A percentile compares a stretch with the other conserved stretches of the same genome.
Evolutionary conservation across 1,140 invertebrate genomes (phyloP).

Genomic region (Mercenaria mercenaria): DNA sequence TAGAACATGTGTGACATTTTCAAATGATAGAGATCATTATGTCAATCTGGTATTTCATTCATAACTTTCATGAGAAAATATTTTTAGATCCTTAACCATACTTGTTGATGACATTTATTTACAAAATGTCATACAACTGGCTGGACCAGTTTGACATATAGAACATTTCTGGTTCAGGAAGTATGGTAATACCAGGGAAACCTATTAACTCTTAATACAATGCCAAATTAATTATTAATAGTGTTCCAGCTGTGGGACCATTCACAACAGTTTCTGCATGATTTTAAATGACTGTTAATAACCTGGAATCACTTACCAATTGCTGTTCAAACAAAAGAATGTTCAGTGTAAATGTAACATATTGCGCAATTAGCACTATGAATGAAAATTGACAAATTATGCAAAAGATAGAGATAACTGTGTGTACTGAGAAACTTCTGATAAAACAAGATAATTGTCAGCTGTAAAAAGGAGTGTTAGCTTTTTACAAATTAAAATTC

Average conservation of each 20-base stretch:
- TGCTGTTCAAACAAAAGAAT: too few relatives aligned
- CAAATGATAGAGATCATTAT: too few relatives aligned
- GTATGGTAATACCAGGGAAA: not conserved
- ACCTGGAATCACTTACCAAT: too few relatives aligned
- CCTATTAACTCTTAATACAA: not conserved
- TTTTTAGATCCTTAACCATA: not conserved
- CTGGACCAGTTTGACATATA: not conserved
- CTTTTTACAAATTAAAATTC: not conserved
- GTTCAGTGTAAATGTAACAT: not conserved
- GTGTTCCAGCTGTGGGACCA: too few relatives aligned
- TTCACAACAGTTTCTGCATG: too few relatives aligned
- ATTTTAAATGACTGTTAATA: too few relatives aligned
- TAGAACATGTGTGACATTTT: too few relatives aligned
- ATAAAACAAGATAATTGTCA: not conserved
- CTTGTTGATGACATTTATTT: not conserved
- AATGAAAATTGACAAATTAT: conserved; percentile 20
- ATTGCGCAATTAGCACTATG: not conserved
- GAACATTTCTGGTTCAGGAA: not conserved
- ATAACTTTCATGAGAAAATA: not conserved
- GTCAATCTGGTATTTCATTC: not conserved
- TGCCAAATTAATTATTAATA: not conserved
- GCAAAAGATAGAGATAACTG: not conserved
- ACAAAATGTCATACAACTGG: not conserved
- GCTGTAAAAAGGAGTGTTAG: not conserved
- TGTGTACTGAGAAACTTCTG: not conserved